Evolutionary conservation across 53 echinoderm and acorn worm genomes (phyloP).

Genomic region (Temnopleurus reevesii): DNA sequence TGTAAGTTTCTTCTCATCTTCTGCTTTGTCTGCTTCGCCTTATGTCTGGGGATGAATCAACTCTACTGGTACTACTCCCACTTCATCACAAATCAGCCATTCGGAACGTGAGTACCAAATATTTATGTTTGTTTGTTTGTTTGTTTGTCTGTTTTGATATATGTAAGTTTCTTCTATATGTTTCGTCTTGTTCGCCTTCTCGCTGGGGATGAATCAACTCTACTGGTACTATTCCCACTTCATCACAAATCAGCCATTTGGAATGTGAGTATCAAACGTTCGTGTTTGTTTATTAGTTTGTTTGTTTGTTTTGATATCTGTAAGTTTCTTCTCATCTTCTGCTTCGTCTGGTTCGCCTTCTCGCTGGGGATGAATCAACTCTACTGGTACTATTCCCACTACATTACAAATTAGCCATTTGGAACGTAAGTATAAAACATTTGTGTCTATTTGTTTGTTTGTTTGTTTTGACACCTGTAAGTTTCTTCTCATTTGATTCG

Average conservation of each 20-base stretch:
- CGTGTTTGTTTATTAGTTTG: neutral
- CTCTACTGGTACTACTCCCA: conserved; percentile 88
- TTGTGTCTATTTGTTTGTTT: too few species aligned
- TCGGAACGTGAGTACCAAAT: conserved; percentile 79
- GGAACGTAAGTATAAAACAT: conserved; percentile 79
- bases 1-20: conserved; percentile 81
- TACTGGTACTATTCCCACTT: conserved; percentile 85
- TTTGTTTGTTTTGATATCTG: conserved; percentile 91
- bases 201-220: conserved; percentile 92
- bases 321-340: conserved; percentile 83
- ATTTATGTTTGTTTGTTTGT: neutral
- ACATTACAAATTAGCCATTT: conserved; percentile 67
- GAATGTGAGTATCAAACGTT: conserved; percentile 69
- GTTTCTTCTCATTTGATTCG: too few species aligned
- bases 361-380: conserved; percentile 93
- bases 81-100: conserved; percentile 67
- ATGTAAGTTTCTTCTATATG: conserved; percentile 79
- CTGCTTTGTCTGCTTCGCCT: conserved; percentile 97
- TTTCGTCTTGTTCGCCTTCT: conserved; percentile 97
- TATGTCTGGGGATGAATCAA: conserved; percentile 93
- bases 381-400: conserved; percentile 83
- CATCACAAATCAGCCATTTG: conserved; percentile 69
- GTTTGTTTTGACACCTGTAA: too few species aligned
- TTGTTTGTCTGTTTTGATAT: too few species aligned
- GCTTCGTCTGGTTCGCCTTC: conserved; percentile 98